A percentile compares a stretch with the other conserved stretches of the same genome.
These are phyloP conservation scores for Nerophis lumbriciformis DNA, from an alignment of 2,113 vertebrate species.

Conservation along the genomic window DNA sequence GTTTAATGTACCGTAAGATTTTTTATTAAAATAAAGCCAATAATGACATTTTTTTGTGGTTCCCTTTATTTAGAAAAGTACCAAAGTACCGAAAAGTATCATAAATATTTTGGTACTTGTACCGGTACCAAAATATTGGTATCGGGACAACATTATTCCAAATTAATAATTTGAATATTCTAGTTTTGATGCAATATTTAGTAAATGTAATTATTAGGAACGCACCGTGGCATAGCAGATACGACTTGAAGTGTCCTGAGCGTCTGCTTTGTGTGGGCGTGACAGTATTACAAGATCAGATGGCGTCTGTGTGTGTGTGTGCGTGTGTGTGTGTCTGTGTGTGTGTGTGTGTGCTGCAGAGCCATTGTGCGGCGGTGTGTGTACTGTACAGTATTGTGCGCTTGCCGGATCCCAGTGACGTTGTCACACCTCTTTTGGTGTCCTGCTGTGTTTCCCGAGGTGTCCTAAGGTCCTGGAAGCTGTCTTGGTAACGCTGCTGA, in stretches of 20 bases:
- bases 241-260: conserved; percentile 25
- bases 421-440: conserved; percentile 66
- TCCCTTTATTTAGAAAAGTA: too few species aligned
- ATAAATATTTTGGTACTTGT: too few species aligned
- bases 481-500: conserved; percentile 60
- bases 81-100: too few species aligned
- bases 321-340: conserved; percentile 22
- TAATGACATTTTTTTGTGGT: too few species aligned
- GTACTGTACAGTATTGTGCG: conserved; percentile 26
- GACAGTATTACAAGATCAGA: conserved; percentile 57
- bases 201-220: conserved; percentile 33
- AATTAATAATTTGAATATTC: background rate
- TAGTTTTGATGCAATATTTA: conserved; percentile 5
- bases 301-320: conserved; percentile 45
- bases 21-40: too few species aligned
- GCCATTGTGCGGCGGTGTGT: conserved; percentile 39
- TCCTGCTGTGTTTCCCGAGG: conserved; percentile 68
- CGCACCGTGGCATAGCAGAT: conserved; percentile 25
- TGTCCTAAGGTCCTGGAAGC: conserved; percentile 65
- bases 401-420: conserved; percentile 56
- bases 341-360: conserved; percentile 21
- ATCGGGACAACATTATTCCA: background rate
- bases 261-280: conserved; percentile 56
- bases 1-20: too few species aligned
- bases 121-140: too few species aligned